Evolutionary conservation across 2,797 vertebrate species (phyloP).

Genomic region (Melanotaenia parkinsoni): DNA sequence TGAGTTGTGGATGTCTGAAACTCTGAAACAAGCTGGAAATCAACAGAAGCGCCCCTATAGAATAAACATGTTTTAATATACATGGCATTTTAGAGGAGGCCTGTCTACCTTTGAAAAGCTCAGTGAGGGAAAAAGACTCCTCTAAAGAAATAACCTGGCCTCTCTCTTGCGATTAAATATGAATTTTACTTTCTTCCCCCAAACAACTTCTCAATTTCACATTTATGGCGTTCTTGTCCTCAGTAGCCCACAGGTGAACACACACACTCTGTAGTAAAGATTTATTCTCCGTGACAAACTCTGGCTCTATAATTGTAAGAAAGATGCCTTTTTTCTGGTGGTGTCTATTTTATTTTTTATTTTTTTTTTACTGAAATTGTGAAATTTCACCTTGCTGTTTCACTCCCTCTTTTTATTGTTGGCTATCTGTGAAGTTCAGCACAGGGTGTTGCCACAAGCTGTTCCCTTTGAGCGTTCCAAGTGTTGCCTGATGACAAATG

Average conservation of each 20-base stretch:
- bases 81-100: slow-evolving; percentile 48
- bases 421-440: slow-evolving; percentile 75
- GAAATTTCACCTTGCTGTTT: slow-evolving; percentile 84
- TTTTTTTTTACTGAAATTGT: slow-evolving; percentile 80
- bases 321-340: slow-evolving; percentile 62
- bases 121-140: slow-evolving; percentile 13
- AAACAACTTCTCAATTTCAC: slow-evolving; percentile 74
- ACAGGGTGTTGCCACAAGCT: slow-evolving; percentile 76
- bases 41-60: slow-evolving; percentile 38
- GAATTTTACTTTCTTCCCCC: slow-evolving; percentile 55
- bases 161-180: slow-evolving; percentile 71
- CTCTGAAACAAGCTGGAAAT: slow-evolving; percentile 54
- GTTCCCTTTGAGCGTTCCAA: slow-evolving; percentile 73
- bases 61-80: slow-evolving; percentile 59
- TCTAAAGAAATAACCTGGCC: slow-evolving; percentile 77
- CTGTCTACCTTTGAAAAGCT: slow-evolving; percentile 23
- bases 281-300: slow-evolving; percentile 77
- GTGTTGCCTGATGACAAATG: slow-evolving; percentile 73
- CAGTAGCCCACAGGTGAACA: slow-evolving; percentile 52
- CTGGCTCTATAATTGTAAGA: slow-evolving; percentile 71
- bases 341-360: slow-evolving; percentile 39
- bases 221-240: slow-evolving; percentile 76
- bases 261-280: slow-evolving; percentile 57
- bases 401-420: slow-evolving; percentile 71
- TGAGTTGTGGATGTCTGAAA: slow-evolving; percentile 22